These are phyloP conservation scores for Patiria pectinifera DNA, from an alignment of 53 echinoderm and acorn worm species.

Conservation along the genomic window DNA sequence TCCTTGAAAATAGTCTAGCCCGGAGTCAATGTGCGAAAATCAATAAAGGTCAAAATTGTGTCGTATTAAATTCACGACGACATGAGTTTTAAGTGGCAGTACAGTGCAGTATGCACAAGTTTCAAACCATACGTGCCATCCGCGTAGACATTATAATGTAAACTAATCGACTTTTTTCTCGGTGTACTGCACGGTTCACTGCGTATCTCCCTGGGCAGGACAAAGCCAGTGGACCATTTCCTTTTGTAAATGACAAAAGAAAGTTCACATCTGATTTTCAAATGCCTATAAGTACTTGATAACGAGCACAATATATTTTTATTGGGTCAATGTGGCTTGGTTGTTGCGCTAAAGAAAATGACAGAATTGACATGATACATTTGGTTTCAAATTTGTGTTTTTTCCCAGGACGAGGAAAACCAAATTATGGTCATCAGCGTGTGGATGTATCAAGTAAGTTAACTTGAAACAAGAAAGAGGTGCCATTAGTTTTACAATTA, in stretches of 20 bases:
- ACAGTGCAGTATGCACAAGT: background rate
- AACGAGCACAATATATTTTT: no score
- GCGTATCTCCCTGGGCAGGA: background rate
- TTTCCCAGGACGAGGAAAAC: slow-evolving; percentile 88
- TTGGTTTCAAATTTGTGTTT: background rate
- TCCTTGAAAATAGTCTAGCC: no score
- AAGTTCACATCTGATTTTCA: no score
- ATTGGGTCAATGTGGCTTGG: no score
- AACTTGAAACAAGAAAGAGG: background rate
- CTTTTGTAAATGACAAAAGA: background rate
- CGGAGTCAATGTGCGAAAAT: background rate
- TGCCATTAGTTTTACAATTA: no score
- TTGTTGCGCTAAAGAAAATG: no score
- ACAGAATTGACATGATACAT: background rate
- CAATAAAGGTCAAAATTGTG: background rate
- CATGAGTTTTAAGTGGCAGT: background rate
- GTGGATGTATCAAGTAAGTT: slow-evolving; percentile 30
- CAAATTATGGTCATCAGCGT: slow-evolving; percentile 91
- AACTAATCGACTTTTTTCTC: background rate
- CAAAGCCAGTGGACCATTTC: background rate
- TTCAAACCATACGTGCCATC: background rate
- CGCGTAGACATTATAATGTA: background rate
- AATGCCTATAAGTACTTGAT: no score
- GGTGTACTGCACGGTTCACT: background rate
- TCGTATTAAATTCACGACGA: background rate